Evolutionary conservation across 2,797 vertebrate species (phyloP), one percentile per base, ranked within the genome.

Genomic region (Carcharodon carcharias): DNA sequence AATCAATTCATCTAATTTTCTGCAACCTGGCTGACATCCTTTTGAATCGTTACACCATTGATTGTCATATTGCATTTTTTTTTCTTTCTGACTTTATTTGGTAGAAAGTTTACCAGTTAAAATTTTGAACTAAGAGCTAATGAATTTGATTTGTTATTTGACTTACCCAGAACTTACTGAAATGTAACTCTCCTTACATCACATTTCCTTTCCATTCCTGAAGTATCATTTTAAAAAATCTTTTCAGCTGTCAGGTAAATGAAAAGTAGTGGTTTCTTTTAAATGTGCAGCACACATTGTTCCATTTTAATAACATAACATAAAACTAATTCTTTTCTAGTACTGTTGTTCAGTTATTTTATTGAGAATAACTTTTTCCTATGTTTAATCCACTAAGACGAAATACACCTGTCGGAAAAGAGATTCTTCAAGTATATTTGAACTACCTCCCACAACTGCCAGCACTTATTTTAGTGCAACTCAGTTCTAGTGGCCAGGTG

Each of bases 381-480:
- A 8, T 95, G 16, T 58, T 95, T 95, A 54, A 77, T 54, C 94
- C 94, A 58, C 18, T 21, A 35, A 95, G 94, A 26, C 94, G 94
- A 95, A 95, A 95, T 0, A 95, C 94, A 77, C 94, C 58, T 56
- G 98, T 98, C 1, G 99, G 98, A 6, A 97, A 97, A 40, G 98
- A 97, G 0, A 97, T 99, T 95, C 97, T 99, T 96, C 98, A 98
- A 96, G 97, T 96, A 0, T 99, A 99, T 96, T 98, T 99, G 94
- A 97, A 98, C 21, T 96, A 96, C 0, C 31, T 97, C 5, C 99
- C 99, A 80, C 97, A 97, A 0, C 97, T 99, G 89, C 99, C 99
- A 2, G 96, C 98, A 21, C 98, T 99, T 96, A 96, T 99, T 95
- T 98, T 99, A 97, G 98, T 98, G 58, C 98, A 98, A 97, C 97